Evolutionary conservation across 2,888 invertebrate species (phyloP), one percentile per base, ranked within the genome.

Genomic region (Actias luna): DNA sequence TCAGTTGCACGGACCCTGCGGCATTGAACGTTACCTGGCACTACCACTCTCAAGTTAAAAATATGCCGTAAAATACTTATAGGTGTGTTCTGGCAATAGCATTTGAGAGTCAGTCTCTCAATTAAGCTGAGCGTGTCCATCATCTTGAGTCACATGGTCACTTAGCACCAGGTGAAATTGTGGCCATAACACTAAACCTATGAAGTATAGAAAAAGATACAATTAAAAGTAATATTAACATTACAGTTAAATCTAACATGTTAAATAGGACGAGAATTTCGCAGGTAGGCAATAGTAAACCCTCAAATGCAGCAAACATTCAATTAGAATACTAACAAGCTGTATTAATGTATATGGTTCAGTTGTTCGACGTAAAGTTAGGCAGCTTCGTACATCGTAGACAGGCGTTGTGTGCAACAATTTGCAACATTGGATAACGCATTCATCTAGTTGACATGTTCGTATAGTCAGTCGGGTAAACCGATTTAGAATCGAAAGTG

Each of bases 281-380:
- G 64, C 31, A 62, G 58, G 64, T 60, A 61, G 60, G 39, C 27
- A 39, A 39, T 55, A 57, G 55, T 61, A 66, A 65, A 65, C 67
- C 69, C 67, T 69, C 67, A 75, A 73, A 72, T 72, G 68, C 68
- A 70, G 69, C 64, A 68, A 67, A 64, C 69, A 72, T 75, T 73
- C 70, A 74, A 75, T 76, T 73, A 71, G 71, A 74, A 70, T 63
- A 70, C 62, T 66, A 66, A 70, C 68, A 69, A 70, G 64, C 61
- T 59, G 60, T 62, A 63, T 64, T 63, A 65, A 62, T 59, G 57
- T 65, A 61, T 63, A 61, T 29, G 36, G 55, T 39, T 46, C 35
- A 14, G 36, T 29, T 55, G 29, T 61, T 55, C 39, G 25, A 52
- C 55, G 29, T 55, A 61, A 61, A 61, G 57, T 61, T 61, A 61